Evolutionary conservation across 1,140 invertebrate genomes (phyloP).

Genomic region (Zaprionus lachaisei): DNA sequence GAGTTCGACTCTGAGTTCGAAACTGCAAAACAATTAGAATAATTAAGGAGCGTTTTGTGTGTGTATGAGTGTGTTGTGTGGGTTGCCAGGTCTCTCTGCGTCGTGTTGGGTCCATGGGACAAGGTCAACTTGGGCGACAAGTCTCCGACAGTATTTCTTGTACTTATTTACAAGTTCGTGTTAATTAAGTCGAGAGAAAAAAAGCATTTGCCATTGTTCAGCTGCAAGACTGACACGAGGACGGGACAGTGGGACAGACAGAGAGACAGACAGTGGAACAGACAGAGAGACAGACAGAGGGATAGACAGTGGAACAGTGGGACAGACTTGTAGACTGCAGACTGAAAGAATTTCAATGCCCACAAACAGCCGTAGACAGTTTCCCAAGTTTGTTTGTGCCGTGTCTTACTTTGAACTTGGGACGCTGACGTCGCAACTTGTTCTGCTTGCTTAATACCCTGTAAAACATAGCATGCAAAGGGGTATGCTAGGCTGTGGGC

Average conservation of each 20-base stretch:
- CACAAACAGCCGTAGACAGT: conserved; percentile 40
- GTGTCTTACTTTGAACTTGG: conserved; percentile 59
- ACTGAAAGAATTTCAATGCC: conserved; percentile 56
- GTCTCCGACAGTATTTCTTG: conserved; percentile 27
- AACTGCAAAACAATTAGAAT: conserved; percentile 63
- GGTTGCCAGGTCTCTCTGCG: background rate
- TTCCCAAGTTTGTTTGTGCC: conserved; percentile 44
- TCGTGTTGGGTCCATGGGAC: conserved; percentile 27
- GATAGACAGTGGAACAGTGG: conserved; percentile 5
- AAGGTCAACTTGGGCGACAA: conserved; percentile 37
- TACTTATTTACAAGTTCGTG: conserved; percentile 55
- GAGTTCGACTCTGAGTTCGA: conserved; percentile 1
- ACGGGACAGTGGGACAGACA: conserved; percentile 16
- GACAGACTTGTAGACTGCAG: conserved; percentile 22
- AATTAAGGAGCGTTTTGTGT: conserved; percentile 43
- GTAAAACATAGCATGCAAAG: background rate
- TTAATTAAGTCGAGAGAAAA: conserved; percentile 55
- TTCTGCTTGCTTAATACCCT: conserved; percentile 18
- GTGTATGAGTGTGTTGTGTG: conserved; percentile 2
- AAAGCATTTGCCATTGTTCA: conserved; percentile 48
- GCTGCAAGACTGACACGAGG: conserved; percentile 17
- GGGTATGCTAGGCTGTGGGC: background rate
- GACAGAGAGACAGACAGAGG: conserved; percentile 11
- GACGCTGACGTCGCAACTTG: conserved; percentile 47
- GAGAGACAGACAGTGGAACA: background rate